Conservation (phyloP, 53 echinoderm and acorn worm genomes). For the Holothuria leucospilota region DNA sequence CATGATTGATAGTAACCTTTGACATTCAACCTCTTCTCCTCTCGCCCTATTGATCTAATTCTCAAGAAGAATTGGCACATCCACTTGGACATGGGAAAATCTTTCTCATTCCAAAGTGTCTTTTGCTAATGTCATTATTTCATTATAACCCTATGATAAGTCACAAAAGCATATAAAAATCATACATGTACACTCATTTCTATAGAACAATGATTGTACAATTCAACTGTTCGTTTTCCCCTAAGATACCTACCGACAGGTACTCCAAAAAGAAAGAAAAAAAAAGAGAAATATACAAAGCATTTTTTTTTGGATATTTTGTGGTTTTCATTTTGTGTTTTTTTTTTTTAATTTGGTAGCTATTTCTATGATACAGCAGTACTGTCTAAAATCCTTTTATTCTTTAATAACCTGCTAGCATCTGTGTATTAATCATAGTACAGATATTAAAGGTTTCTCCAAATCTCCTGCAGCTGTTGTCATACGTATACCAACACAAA, state of each 20-base stretch:
- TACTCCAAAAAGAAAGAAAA: too few relatives aligned
- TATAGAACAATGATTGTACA: background rate
- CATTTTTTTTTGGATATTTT: background rate
- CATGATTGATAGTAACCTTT: constrained; percentile 45
- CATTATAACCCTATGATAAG: background rate
- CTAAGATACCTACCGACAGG: too few relatives aligned
- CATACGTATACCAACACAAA: too few relatives aligned
- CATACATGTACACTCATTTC: constrained; percentile 14
- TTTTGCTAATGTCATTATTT: background rate
- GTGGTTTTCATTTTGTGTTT: background rate
- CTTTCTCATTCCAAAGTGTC: background rate
- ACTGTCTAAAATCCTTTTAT: constrained; percentile 13
- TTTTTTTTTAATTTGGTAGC: constrained; percentile 20
- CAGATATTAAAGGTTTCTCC: too few relatives aligned
- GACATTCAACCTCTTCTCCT: constrained; percentile 33
- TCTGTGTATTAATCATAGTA: too few relatives aligned
- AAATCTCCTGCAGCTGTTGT: too few relatives aligned
- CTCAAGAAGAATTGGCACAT: constrained; percentile 27
- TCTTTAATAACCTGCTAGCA: background rate
- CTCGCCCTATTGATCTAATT: constrained; percentile 4
- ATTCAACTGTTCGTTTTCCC: too few relatives aligned
- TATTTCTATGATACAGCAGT: constrained; percentile 35
- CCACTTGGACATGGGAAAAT: constrained; percentile 23
- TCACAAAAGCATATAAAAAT: constrained; percentile 24
- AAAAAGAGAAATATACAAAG: constrained; percentile 22